Evolutionary conservation across 1,140 invertebrate genomes (phyloP), one percentile per base, ranked within the genome.

Genomic region (Propsilocerus akamusi): DNA sequence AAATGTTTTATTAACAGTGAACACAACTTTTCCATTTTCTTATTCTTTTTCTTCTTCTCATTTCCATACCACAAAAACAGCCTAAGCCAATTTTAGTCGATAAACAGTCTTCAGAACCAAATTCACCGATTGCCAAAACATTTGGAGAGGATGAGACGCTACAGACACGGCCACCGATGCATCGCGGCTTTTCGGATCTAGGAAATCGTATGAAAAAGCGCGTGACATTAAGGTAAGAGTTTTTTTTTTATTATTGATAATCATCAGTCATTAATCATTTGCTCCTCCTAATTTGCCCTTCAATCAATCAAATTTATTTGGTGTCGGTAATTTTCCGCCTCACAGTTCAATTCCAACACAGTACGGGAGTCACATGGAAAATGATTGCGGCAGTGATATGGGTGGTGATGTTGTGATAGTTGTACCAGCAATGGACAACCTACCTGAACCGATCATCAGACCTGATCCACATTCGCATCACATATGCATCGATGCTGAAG

Each of bases 161-260:
- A 58, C 57, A 60, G 53, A 68, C 67, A 61, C 68, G 65, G 53
- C 65, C 69, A 59, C 78, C 78, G 54, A 84, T 86, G 72, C 74
- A 82, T 59, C 68, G 82, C 48, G 82, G 83, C 26, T 77, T 80
- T 60, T 85, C 84, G 28, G 85, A 88, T 66, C 73, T 88, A 53
- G 80, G 83, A 52, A 82, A 78, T 65, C 73, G 83, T 61, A 80
- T 85, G 54, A 83, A 83, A 63, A 89, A 88, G 68, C 74, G 82
- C 62, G 85, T 90, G 51, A 87, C 85, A 49, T 74, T 86, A 61
- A 82, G 77, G 73, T 80, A 69, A 52, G 7, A 50, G 54, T 49
- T 55, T 32, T 59, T 62, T 51, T 24, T 50, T 50, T 30, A 46
- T 25, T 20, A 49, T 41, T 53, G 6, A 7, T 23, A 6, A 17